These are phyloP conservation scores for Spialia ferax DNA, from an alignment of 2,888 invertebrate genomes.

Conservation along the genomic window DNA sequence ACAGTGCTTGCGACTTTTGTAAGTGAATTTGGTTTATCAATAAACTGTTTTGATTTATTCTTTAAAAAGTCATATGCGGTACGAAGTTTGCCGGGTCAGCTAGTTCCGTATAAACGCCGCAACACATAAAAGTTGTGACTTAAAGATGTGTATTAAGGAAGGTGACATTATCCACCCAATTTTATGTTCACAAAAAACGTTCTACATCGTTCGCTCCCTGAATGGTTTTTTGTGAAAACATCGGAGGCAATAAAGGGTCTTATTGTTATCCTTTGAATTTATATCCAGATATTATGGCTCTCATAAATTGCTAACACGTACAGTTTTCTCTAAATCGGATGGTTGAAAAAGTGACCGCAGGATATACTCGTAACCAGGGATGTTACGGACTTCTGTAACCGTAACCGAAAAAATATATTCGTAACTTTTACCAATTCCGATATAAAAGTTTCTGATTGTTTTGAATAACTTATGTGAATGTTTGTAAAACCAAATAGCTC, in stretches of 20 bases:
- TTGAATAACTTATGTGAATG: too few relatives aligned
- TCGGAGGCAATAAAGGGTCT: constrained; percentile 82
- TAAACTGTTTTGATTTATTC: too few relatives aligned
- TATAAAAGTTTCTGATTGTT: too few relatives aligned
- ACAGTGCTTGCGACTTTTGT: too few relatives aligned
- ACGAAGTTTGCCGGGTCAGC: too few relatives aligned
- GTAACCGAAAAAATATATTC: too few relatives aligned
- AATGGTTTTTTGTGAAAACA: constrained; percentile 84
- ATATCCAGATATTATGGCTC: constrained; percentile 83
- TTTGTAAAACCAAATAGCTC: too few relatives aligned
- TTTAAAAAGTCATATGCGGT: too few relatives aligned
- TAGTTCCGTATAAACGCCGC: constrained; percentile 55
- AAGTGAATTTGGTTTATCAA: too few relatives aligned
- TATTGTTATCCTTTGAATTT: constrained; percentile 86
- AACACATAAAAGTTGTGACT: constrained; percentile 63
- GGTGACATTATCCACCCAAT: constrained; percentile 73
- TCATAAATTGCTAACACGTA: constrained; percentile 80
- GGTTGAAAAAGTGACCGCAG: constrained; percentile 73
- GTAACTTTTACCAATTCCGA: too few relatives aligned
- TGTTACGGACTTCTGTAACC: too few relatives aligned
- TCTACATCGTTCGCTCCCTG: constrained; percentile 68
- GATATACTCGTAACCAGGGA: too few relatives aligned
- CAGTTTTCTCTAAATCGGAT: constrained; percentile 71
- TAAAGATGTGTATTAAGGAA: constrained; percentile 73
- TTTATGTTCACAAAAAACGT: constrained; percentile 78